Conservation (phyloP, 2,113 vertebrate genomes). For the Oryzias javanicus region DNA sequence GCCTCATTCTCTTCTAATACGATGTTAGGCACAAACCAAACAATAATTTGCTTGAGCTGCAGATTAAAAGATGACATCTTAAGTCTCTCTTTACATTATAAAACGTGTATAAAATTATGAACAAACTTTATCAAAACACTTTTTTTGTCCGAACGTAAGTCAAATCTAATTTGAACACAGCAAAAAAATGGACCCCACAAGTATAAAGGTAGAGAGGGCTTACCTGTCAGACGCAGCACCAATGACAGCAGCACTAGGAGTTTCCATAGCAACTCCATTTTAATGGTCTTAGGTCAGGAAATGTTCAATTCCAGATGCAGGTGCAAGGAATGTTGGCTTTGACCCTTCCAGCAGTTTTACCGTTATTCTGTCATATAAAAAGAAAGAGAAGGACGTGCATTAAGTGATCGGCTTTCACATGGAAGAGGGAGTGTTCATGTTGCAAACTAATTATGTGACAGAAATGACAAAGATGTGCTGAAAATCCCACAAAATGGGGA, state of each 20-base stretch:
- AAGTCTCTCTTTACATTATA: slow-evolving; percentile 21
- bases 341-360: slow-evolving; percentile 69
- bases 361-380: slow-evolving; percentile 72
- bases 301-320: slow-evolving; percentile 71
- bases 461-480: slow-evolving; percentile 4
- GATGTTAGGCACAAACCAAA: slow-evolving; percentile 17
- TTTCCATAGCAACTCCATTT: slow-evolving; percentile 97
- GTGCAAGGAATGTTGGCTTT: slow-evolving; percentile 65
- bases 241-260: slow-evolving; percentile 87
- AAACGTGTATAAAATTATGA: slow-evolving; percentile 14
- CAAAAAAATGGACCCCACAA: neutral
- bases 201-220: slow-evolving; percentile 53
- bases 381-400: slow-evolving; percentile 23
- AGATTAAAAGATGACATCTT: slow-evolving; percentile 25
- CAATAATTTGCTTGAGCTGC: slow-evolving; percentile 28
- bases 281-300: slow-evolving; percentile 80
- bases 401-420: slow-evolving; percentile 14
- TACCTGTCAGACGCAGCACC: slow-evolving; percentile 89
- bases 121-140: neutral
- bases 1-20: slow-evolving; percentile 19
- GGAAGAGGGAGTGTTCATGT: slow-evolving; percentile 7
- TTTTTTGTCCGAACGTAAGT: neutral
- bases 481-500: neutral
- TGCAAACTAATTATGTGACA: slow-evolving; percentile 16
- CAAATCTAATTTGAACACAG: slow-evolving; percentile 11